Percentiles rank a stretch among this genome's conserved stretches.
phyloP scores from a whole-genome alignment of 2,888 invertebrate species.

The Elmis aenea region DNA sequence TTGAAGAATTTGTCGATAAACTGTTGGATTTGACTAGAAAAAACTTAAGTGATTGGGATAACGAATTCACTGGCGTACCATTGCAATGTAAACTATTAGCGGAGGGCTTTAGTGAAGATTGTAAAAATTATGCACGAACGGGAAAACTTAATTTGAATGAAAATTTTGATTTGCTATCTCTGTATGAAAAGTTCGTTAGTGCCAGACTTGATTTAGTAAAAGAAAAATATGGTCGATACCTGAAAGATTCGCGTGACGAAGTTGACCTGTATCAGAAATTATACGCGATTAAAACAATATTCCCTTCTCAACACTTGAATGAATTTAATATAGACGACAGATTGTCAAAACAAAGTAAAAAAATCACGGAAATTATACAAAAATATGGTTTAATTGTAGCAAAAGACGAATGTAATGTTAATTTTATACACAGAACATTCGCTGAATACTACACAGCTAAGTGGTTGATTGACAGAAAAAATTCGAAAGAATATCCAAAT shows the following conservation, averaged over 20 bases:
- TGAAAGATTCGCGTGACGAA: background rate
- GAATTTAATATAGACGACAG: background rate
- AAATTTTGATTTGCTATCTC: constrained; percentile 5
- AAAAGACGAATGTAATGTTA: background rate
- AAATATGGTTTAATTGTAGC: constrained; percentile 1
- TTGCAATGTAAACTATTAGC: constrained; percentile 3
- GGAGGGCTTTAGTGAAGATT: too few species aligned
- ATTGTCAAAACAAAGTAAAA: background rate
- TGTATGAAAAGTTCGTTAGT: constrained; percentile 1
- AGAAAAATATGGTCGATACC: background rate
- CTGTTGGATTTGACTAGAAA: background rate
- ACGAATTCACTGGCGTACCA: constrained; percentile 5
- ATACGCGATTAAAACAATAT: constrained; percentile 1
- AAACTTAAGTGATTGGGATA: background rate
- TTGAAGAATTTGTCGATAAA: constrained; percentile 1
- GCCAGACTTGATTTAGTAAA: background rate
- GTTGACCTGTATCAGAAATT: background rate
- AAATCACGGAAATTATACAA: background rate
- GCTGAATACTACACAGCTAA: constrained; percentile 6
- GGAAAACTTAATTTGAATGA: background rate
- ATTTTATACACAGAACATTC: constrained; percentile 3
- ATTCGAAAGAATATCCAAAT: background rate
- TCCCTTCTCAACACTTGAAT: background rate
- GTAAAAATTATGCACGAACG: too few species aligned
- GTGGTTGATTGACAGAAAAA: constrained; percentile 5